phyloP scores from a whole-genome alignment of 2,113 vertebrate genomes.

The Proteles cristata region DNA sequence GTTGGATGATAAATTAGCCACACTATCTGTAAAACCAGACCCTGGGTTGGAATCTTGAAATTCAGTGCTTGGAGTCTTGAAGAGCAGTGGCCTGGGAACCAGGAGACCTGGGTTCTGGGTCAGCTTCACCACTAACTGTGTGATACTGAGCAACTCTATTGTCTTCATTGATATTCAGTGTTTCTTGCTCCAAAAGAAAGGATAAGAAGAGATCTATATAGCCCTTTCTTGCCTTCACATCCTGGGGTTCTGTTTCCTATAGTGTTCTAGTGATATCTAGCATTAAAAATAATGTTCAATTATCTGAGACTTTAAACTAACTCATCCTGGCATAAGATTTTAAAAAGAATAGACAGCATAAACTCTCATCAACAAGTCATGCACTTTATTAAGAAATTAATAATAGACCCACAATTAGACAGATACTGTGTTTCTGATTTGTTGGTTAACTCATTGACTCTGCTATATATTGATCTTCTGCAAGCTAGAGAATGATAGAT shows the following conservation, averaged over 20 bases:
- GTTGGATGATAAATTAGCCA: neutral
- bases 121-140: neutral
- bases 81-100: neutral
- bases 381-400: conserved; percentile 35
- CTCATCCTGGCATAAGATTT: neutral
- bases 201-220: neutral
- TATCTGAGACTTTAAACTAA: conserved; percentile 9
- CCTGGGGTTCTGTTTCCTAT: neutral
- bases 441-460: conserved; percentile 38
- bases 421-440: conserved; percentile 16
- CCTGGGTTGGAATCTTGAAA: neutral
- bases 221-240: neutral
- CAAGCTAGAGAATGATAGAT: conserved; percentile 36
- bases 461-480: conserved; percentile 26
- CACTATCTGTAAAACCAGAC: neutral
- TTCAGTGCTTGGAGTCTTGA: neutral
- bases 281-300: neutral
- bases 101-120: neutral
- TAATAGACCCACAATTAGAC: conserved; percentile 7
- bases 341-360: conserved; percentile 22
- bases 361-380: conserved; percentile 10
- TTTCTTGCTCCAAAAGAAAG: neutral
- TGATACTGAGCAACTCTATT: neutral
- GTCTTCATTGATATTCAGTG: neutral
- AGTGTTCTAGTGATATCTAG: neutral